phyloP scores from a whole-genome alignment of 1,140 invertebrate genomes.

The Pollicipes pollicipes region DNA sequence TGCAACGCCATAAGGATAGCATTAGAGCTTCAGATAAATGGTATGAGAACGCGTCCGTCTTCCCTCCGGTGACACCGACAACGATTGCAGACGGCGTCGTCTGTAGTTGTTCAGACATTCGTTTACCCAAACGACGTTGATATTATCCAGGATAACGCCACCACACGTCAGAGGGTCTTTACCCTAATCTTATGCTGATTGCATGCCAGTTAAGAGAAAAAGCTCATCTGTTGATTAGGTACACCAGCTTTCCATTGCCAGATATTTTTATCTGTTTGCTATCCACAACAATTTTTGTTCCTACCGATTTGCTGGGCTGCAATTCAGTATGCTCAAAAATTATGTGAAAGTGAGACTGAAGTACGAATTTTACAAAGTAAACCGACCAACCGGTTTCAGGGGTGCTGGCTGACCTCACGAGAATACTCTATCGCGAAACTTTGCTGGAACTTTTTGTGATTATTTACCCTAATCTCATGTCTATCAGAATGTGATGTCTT shows the following conservation, averaged over 20 bases:
- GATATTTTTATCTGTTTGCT: background rate
- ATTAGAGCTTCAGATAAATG: too few species aligned
- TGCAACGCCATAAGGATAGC: too few species aligned
- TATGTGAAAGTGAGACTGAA: background rate
- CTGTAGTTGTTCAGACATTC: too few species aligned
- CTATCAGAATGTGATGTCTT: background rate
- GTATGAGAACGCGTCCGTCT: too few species aligned
- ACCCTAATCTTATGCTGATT: too few species aligned
- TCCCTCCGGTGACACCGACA: too few species aligned
- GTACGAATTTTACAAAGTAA: background rate
- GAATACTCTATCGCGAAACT: background rate
- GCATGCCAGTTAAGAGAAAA: too few species aligned
- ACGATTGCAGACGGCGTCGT: too few species aligned
- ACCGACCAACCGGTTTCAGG: background rate
- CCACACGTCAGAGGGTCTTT: too few species aligned
- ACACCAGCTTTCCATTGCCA: background rate
- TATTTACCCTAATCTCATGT: conserved; percentile 1
- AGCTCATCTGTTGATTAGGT: too few species aligned
- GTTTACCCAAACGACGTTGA: too few species aligned
- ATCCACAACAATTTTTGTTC: background rate
- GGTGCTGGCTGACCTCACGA: background rate
- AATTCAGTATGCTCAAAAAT: background rate
- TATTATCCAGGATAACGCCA: too few species aligned
- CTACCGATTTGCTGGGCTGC: background rate
- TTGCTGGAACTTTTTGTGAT: background rate